Percentiles rank a stretch among this genome's conserved stretches.
Conservation (phyloP, 2,113 vertebrate species). For the Zosterops pallidus region DNA sequence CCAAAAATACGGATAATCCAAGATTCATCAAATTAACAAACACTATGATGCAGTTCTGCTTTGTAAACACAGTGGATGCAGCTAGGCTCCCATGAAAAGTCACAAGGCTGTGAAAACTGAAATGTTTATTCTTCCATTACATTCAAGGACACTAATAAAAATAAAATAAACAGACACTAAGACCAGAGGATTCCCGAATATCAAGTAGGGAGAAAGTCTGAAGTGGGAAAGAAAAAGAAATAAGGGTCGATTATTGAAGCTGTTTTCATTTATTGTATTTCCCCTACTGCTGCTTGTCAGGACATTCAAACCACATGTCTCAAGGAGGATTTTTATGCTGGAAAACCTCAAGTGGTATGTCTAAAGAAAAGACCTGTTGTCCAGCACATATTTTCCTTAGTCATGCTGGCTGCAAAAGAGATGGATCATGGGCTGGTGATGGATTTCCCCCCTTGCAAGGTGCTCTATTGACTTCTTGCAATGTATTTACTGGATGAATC, state of each 20-base stretch:
- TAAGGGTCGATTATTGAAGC: background rate
- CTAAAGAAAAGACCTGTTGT: background rate
- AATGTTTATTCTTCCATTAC: conserved; percentile 46
- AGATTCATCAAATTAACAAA: conserved; percentile 35
- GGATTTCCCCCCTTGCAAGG: background rate
- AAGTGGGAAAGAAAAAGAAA: background rate
- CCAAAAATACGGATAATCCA: background rate
- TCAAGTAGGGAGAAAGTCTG: background rate
- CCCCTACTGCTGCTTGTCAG: background rate
- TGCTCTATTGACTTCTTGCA: background rate
- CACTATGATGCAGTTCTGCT: background rate
- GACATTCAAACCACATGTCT: background rate
- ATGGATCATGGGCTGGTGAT: background rate
- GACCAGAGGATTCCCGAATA: background rate
- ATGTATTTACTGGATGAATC: background rate
- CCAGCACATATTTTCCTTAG: background rate
- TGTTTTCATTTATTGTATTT: background rate
- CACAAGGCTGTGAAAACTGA: background rate
- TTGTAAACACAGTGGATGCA: conserved; percentile 34
- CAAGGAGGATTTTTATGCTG: background rate
- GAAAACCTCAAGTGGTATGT: background rate
- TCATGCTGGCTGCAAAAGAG: background rate
- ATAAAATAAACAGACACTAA: background rate
- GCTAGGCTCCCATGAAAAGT: conserved; percentile 40
- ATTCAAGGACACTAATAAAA: conserved; percentile 29